These are phyloP conservation scores for Malacoraja senta DNA, from an alignment of 2,797 vertebrate species.

Conservation along the genomic window DNA sequence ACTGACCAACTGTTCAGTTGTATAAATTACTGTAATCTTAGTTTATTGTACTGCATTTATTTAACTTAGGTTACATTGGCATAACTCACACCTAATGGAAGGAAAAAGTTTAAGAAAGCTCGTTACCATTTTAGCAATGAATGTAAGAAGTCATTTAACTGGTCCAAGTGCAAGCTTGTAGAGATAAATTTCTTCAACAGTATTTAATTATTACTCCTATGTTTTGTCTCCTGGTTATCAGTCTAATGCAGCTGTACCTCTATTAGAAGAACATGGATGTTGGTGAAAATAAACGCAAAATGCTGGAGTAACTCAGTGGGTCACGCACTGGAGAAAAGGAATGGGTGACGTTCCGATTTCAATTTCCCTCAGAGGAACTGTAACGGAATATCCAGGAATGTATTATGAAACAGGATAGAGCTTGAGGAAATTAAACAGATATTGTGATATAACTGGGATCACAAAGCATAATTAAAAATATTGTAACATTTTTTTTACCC, in stretches of 20 bases:
- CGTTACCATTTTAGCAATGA: background rate
- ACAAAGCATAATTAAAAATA: background rate
- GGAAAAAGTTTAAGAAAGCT: no score
- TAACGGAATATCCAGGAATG: background rate
- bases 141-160: background rate
- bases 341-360: background rate
- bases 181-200: background rate
- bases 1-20: no score
- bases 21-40: no score
- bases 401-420: background rate
- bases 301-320: no score
- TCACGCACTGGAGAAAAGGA: no score
- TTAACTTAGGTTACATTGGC: no score
- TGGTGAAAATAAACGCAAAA: no score
- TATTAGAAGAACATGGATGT: background rate
- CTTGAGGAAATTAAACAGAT: background rate
- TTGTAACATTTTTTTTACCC: no score
- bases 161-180: background rate
- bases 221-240: background rate
- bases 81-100: no score
- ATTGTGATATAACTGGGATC: background rate
- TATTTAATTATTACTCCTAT: background rate
- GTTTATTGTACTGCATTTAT: no score
- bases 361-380: background rate
- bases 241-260: background rate